Evolutionary conservation across 2,888 invertebrate species (phyloP), one percentile per base, ranked within the genome.

Genomic region (Rhopalosiphum nymphaeae): DNA sequence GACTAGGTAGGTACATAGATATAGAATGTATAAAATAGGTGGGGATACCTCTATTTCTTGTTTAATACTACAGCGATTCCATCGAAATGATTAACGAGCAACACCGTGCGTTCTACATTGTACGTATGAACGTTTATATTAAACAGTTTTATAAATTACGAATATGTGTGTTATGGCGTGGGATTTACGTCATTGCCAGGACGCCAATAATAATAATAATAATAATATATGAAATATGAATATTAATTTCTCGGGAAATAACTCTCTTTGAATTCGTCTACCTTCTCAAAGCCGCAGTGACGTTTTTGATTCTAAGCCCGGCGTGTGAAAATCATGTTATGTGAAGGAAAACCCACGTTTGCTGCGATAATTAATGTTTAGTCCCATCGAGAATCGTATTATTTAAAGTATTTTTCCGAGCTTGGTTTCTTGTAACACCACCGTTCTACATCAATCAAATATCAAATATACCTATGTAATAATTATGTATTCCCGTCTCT

Each of bases 81-180:
- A 46, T 29, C 78, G 29, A 49, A 86, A 86, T 86, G 86, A 86
- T 86, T 86, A 86, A 86, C 46, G 86, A 86, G 46, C 86, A 7
- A 16, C 29, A 29, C 44, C 46, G 29, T 49, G 86, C 16, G 29
- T 86, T 29, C 16, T 85, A 44, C 44, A 29, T 13, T 86, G 29
- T 86, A 46, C 86, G 46, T 5, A 25, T 44, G 46, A 86, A 46
- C 44, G 44, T 86, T 86, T 86, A 86, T 46, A 86, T 85, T 44
- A 86, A 46, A 86, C 86, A n/a, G 86, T 86, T 49, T 86, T 44
- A 86, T 86, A 49, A 86, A 86, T 86, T 86, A 86, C 86, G 86
- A 44, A 86, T 86, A 29, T 86, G 4, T 86, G 29, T 86, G 29
- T 29, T 16, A 29, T 16, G 7, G 5, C 29, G 86, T 46, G 13